Evolutionary conservation across 2,797 vertebrate genomes (phyloP).

Genomic region (Glossophaga mutica): DNA sequence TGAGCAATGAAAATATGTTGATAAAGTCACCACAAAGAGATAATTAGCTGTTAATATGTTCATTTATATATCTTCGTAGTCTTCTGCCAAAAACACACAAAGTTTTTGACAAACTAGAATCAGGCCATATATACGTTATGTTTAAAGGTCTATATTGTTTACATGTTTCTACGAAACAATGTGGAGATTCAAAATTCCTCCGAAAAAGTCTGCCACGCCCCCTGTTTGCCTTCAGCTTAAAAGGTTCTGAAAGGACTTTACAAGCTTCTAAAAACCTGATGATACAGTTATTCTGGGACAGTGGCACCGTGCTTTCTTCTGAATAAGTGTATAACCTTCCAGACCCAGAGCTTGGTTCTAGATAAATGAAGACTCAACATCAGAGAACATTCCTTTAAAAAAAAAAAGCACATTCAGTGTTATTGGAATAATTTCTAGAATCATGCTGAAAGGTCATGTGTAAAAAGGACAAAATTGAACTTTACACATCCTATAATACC

Average conservation of each 20-base stretch:
- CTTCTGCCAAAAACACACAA: background rate
- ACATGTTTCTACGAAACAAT: background rate
- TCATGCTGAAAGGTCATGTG: background rate
- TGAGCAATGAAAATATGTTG: background rate
- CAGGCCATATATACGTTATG: background rate
- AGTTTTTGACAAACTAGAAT: background rate
- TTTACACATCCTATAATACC: background rate
- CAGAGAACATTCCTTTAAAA: background rate
- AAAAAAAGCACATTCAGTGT: background rate
- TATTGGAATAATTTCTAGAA: background rate
- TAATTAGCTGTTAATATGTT: background rate
- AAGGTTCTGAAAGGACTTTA: background rate
- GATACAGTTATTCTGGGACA: background rate
- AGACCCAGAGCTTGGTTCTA: background rate
- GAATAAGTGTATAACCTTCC: background rate
- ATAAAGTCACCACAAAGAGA: background rate
- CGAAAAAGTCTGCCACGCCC: background rate
- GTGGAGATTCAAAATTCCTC: background rate
- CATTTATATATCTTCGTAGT: background rate
- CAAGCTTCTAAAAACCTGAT: background rate
- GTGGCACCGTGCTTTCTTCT: background rate
- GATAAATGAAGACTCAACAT: background rate
- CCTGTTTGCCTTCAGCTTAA: background rate
- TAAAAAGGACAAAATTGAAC: background rate
- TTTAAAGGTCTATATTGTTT: background rate